Conservation (phyloP, 2,888 invertebrate genomes). For the Drosophila monieri region DNA sequence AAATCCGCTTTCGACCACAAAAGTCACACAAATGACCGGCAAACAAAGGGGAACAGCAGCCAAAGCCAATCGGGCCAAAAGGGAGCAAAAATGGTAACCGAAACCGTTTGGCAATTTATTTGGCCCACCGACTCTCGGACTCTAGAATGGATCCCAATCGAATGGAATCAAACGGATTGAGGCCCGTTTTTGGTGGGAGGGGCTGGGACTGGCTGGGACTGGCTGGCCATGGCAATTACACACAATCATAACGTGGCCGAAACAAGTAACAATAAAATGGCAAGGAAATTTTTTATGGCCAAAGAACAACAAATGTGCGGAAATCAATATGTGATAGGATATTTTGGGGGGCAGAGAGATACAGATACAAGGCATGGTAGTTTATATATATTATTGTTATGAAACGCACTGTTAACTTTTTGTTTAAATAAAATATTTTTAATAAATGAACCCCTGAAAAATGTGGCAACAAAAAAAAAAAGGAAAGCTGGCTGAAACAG, state of each 20-base stretch:
- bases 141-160: conserved; percentile 42
- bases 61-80: conserved; percentile 16
- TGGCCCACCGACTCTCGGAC: conserved; percentile 29
- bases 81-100: conserved; percentile 33
- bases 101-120: conserved; percentile 46
- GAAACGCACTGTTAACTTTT: conserved; percentile 16
- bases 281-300: conserved; percentile 27
- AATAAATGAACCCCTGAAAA: conserved; percentile 56
- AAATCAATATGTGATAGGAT: conserved; percentile 35
- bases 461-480: conserved; percentile 22
- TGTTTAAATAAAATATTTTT: conserved; percentile 47
- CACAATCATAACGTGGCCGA: conserved; percentile 49
- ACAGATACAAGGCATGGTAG: not conserved
- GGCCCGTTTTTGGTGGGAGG: conserved; percentile 3
- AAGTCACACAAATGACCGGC: conserved; percentile 47
- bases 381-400: not conserved
- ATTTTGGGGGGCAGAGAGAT: not conserved
- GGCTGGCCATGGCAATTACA: conserved; percentile 51
- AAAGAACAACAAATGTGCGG: conserved; percentile 14
- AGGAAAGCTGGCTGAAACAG: conserved; percentile 9
- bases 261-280: conserved; percentile 31
- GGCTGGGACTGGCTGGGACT: not conserved
- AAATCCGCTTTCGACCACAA: conserved; percentile 49
- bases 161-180: conserved; percentile 40
- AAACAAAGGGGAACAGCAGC: conserved; percentile 19